Evolutionary conservation across 2,888 invertebrate species (phyloP).

Genomic region (Chalcosyrphus nemorum): DNA sequence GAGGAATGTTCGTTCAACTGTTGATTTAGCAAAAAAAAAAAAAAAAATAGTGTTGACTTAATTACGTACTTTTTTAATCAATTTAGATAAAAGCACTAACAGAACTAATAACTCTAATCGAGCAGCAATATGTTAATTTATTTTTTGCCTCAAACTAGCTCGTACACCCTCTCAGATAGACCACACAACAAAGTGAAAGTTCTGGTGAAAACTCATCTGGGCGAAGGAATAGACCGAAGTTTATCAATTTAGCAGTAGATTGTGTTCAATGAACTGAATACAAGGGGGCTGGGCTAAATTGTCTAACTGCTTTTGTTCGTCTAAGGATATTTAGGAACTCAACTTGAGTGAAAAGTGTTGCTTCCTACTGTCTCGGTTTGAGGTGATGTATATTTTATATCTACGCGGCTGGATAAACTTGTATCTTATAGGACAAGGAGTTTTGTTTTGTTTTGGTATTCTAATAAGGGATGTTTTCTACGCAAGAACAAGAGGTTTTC

Average conservation of each 20-base stretch:
- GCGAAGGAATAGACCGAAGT: conserved; percentile 10
- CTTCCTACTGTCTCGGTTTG: conserved; percentile 2
- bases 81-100: background rate
- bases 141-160: background rate
- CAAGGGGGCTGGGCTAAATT: background rate
- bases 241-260: conserved; percentile 33
- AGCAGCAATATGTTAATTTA: conserved; percentile 2
- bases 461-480: background rate
- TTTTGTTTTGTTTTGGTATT: no score
- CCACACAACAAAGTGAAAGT: background rate
- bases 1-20: background rate
- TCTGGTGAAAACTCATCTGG: conserved; percentile 6
- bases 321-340: conserved; percentile 26
- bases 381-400: conserved; percentile 66
- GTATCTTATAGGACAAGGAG: background rate
- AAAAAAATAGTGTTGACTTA: no score
- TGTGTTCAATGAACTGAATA: conserved; percentile 37
- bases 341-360: conserved; percentile 11
- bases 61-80: conserved; percentile 14
- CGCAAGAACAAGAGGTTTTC: background rate
- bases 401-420: conserved; percentile 71
- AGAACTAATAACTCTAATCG: conserved; percentile 2
- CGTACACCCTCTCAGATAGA: background rate
- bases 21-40: background rate
- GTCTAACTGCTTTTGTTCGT: background rate